A percentile compares a stretch with the other conserved stretches of the same genome.
phyloP scores from a whole-genome alignment of 1,140 invertebrate genomes.

The Drosophila saltans region DNA sequence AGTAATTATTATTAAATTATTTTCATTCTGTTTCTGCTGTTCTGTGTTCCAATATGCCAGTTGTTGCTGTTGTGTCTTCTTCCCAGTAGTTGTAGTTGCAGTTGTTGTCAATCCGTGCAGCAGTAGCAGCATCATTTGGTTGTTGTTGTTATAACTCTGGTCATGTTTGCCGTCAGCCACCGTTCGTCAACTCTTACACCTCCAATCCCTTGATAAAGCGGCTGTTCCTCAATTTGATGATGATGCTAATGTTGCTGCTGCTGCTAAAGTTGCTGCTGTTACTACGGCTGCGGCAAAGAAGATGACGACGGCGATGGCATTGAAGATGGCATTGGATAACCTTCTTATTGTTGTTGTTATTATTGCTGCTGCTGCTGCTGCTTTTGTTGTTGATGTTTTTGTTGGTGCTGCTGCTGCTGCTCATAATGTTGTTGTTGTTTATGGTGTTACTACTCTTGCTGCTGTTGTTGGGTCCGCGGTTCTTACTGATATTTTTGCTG shows the following conservation, averaged over 20 bases:
- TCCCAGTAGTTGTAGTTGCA: conserved; percentile 1
- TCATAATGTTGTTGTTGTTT: conserved; percentile 35
- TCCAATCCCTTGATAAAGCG: conserved; percentile 3
- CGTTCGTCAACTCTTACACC: conserved; percentile 17
- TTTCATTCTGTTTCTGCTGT: conserved; percentile 47
- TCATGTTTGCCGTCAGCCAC: conserved; percentile 27
- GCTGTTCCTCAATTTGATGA: conserved; percentile 33
- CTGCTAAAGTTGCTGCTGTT: conserved; percentile 29
- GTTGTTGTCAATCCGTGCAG: conserved; percentile 24
- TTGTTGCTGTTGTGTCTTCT: conserved; percentile 31
- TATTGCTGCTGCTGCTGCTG: conserved; percentile 15
- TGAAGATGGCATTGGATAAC: conserved; percentile 19
- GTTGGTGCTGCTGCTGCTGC: conserved; percentile 42
- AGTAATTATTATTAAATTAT: conserved; percentile 82
- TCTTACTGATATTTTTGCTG: conserved; percentile 25
- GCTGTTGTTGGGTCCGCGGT: conserved; percentile 15
- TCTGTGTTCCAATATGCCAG: conserved; percentile 59
- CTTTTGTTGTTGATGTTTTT: conserved; percentile 30
- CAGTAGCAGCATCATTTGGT: conserved; percentile 37
- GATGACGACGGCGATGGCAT: conserved; percentile 26
- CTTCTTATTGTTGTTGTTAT: conserved; percentile 27
- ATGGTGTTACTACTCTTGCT: conserved; percentile 21
- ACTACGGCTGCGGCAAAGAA: conserved; percentile 21
- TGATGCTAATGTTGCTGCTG: conserved; percentile 20
- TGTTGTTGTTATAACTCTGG: conserved; percentile 25